Evolutionary conservation across 2,888 invertebrate species (phyloP), one percentile per base, ranked within the genome.

Genomic region (Zaprionus obscuricornis): DNA sequence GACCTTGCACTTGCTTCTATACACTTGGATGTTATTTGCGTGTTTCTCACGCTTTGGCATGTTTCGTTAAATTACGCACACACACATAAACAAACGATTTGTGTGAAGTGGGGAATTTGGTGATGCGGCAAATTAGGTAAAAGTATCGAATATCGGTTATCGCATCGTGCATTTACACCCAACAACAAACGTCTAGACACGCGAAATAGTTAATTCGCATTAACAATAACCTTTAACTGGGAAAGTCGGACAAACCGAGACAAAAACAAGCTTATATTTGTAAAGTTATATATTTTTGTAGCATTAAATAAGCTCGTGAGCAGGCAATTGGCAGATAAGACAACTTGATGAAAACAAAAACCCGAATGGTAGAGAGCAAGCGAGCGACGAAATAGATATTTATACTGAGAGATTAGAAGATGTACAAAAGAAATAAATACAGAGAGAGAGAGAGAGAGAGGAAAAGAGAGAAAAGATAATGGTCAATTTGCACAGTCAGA

Each of bases 1-100:
- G 84, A 78, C 78, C 78, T 78, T 84, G 78, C 78, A 78, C 78
- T 78, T 78, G 78, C 65, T 43, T 49, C n/a, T n/a, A 33, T 50
- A 33, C 42, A 60, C 49, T 65, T 49, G 42, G 29, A 29, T 55
- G 47, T 51, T 57, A 51, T 49, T 58, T 49, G 65, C 54, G 39
- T 52, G 60, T 18, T 47, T 55, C 50, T 56, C 59, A 55, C 39
- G 51, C 42, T 68, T 31, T 33, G 43, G 66, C 54, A 56, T 64
- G 59, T 49, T 78, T 67, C 46, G 71, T 64, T 72, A 60, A 70
- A 56, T 72, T 64, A 59, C 55, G 24, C 51, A 64, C 47, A 49
- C 46, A 47, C 31, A 34, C 31, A 55, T 22, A 52, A 11, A 14
- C 10, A 27, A 5, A 6, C 10, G 8, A 31, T n/a, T n/a, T n/a